Percentiles rank a stretch among this genome's conserved stretches.
Evolutionary conservation across 1,140 invertebrate genomes (phyloP).

Genomic region (Sitobion miscanthi): DNA sequence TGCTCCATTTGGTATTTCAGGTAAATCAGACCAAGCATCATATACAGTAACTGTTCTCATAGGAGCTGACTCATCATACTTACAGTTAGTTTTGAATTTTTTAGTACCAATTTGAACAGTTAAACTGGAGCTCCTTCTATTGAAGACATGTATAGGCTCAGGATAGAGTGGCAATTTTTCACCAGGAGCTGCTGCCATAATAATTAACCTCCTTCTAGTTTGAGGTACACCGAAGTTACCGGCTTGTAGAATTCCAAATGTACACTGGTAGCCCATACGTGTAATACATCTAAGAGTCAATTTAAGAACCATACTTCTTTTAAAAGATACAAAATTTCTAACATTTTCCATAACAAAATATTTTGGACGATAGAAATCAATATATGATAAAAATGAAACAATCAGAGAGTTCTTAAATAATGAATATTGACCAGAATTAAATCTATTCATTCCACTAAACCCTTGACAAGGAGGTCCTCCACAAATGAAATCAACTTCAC

Average conservation of each 20-base stretch:
- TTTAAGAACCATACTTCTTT: constrained; percentile 82
- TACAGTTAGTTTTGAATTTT: constrained; percentile 65
- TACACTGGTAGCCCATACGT: constrained; percentile 87
- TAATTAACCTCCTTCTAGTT: constrained; percentile 76
- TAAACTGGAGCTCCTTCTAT: constrained; percentile 73
- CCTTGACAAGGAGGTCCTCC: constrained; percentile 93
- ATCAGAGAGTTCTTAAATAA: constrained; percentile 88
- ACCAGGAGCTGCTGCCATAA: constrained; percentile 84
- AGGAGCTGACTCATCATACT: constrained; percentile 71
- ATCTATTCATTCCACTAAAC: constrained; percentile 89
- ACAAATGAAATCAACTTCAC: constrained; percentile 84
- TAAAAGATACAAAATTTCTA: constrained; percentile 82
- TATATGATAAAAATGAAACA: constrained; percentile 83
- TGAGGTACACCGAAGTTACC: constrained; percentile 87
- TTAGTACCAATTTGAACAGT: constrained; percentile 79
- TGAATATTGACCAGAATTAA: constrained; percentile 86
- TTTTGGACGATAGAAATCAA: constrained; percentile 85
- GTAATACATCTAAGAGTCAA: constrained; percentile 78
- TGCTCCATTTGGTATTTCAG: constrained; percentile 77
- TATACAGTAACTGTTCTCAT: constrained; percentile 77
- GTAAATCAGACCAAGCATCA: constrained; percentile 85
- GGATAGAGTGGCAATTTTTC: constrained; percentile 80
- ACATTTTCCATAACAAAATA: constrained; percentile 90
- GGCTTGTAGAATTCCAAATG: constrained; percentile 85
- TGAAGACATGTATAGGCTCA: constrained; percentile 82